Conservation (phyloP, 2,888 invertebrate genomes). For the Plagodis pulveraria region DNA sequence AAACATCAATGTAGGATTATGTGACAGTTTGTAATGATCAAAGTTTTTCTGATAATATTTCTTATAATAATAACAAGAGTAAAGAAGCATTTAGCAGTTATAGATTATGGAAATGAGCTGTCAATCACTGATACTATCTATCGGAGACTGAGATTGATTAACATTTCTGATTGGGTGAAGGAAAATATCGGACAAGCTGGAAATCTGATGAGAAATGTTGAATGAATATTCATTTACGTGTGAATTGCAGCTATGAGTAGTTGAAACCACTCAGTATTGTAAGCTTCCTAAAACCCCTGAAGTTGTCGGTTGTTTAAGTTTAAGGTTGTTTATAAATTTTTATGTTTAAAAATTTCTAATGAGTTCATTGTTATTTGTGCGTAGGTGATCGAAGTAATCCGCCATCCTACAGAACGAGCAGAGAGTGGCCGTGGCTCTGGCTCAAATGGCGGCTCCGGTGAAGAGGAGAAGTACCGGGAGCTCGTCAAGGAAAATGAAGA, state of each 20-base stretch:
- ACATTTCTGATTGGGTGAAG: conserved; percentile 21
- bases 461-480: conserved; percentile 97
- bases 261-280: no score
- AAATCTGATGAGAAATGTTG: conserved; percentile 7
- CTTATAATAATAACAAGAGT: conserved; percentile 2
- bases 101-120: conserved; percentile 21
- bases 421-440: conserved; percentile 94
- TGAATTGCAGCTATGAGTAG: not conserved
- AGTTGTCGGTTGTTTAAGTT: not conserved
- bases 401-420: conserved; percentile 94
- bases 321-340: no score
- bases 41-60: no score
- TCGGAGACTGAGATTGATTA: conserved; percentile 22
- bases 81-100: not conserved
- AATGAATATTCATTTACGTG: conserved; percentile 2
- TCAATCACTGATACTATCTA: conserved; percentile 19
- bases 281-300: not conserved
- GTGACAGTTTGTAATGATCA: no score
- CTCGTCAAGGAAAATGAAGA: conserved; percentile 98
- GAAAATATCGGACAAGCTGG: conserved; percentile 9
- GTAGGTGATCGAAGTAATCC: conserved; percentile 94
- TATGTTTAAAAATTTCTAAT: no score
- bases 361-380: not conserved
- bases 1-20: no score
- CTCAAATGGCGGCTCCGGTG: conserved; percentile 94